Percentiles rank a stretch among this genome's conserved stretches.
Conservation (phyloP, 2,113 vertebrate species). For the Calyptommatus sinebrachiatus region DNA sequence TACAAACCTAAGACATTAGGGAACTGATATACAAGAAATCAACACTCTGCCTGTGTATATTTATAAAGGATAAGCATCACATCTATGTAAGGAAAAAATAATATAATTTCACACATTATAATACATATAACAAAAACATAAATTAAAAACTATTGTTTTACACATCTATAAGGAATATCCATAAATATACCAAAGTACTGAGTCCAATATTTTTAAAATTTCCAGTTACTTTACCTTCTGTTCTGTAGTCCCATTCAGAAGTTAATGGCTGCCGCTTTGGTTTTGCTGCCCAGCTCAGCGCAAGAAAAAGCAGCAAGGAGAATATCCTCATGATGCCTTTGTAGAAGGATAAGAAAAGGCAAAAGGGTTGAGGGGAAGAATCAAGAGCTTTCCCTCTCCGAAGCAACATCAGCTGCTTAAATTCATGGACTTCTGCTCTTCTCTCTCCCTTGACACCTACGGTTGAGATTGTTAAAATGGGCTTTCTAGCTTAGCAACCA, state of each 20-base stretch:
- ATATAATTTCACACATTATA: too few relatives aligned
- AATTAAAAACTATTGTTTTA: too few relatives aligned
- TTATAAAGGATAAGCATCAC: too few relatives aligned
- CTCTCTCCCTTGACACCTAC: background rate
- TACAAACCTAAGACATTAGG: too few relatives aligned
- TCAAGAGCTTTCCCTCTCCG: background rate
- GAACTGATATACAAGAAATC: too few relatives aligned
- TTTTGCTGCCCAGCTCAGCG: constrained; percentile 60
- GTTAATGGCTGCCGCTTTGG: constrained; percentile 57
- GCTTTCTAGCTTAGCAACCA: background rate
- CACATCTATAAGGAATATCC: too few relatives aligned
- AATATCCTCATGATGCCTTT: constrained; percentile 27
- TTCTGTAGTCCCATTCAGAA: constrained; percentile 60
- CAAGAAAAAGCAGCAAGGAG: constrained; percentile 47
- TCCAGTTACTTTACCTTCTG: constrained; percentile 57
- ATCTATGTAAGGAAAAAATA: too few relatives aligned
- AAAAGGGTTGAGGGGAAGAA: background rate
- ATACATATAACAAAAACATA: too few relatives aligned
- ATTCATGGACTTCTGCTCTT: background rate
- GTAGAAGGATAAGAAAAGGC: background rate
- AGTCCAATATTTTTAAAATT: too few relatives aligned
- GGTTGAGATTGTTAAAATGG: background rate
- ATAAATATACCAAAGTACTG: too few relatives aligned
- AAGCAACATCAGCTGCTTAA: background rate
- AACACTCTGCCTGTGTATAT: too few relatives aligned